Evolutionary conservation across 2,113 vertebrate species (phyloP).

Genomic region (Chelonoidis abingdonii): DNA sequence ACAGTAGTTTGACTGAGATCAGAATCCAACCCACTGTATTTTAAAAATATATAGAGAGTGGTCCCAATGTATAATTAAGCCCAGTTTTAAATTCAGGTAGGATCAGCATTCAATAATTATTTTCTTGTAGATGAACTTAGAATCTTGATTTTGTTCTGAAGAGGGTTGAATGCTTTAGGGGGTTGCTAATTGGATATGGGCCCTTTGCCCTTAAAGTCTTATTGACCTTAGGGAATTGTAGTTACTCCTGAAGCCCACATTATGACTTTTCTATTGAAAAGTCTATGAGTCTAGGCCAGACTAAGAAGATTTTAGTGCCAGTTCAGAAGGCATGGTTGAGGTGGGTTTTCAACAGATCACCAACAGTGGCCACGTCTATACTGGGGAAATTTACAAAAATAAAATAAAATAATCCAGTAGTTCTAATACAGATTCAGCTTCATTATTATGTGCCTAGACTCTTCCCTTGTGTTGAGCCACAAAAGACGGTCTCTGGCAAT

Average conservation of each 20-base stretch:
- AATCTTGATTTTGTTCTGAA: background rate
- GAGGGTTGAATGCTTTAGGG: background rate
- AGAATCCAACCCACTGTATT: background rate
- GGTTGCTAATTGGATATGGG: background rate
- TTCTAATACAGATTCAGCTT: accelerated
- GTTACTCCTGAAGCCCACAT: background rate
- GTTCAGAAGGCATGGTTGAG: background rate
- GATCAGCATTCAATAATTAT: background rate
- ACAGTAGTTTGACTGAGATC: background rate
- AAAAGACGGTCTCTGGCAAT: background rate
- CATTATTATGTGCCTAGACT: background rate
- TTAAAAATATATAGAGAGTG: background rate
- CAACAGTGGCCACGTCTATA: background rate
- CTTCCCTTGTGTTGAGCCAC: background rate
- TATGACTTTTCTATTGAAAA: background rate
- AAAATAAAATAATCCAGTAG: background rate
- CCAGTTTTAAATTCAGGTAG: background rate
- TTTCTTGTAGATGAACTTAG: background rate
- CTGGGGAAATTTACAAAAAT: background rate
- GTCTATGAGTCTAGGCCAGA: background rate
- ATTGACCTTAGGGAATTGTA: background rate
- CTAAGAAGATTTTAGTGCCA: background rate
- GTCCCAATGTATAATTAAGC: background rate
- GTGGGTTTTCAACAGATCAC: background rate
- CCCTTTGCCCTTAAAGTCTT: background rate